Percentiles rank a stretch among this genome's conserved stretches.
phyloP scores from a whole-genome alignment of 2,113 vertebrate species.

The Zeus faber region DNA sequence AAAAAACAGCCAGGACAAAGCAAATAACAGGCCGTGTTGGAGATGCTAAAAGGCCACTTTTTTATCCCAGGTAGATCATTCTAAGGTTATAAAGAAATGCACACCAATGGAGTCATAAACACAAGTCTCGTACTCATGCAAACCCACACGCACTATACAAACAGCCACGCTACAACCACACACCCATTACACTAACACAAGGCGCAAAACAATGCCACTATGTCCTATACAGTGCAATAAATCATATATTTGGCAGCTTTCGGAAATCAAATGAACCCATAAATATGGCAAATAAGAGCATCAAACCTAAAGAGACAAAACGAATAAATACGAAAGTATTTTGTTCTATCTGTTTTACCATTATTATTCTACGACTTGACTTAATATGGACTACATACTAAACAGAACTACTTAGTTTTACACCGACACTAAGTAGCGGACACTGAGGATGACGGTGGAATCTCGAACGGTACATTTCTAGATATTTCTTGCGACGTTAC shows the following conservation, averaged over 20 bases:
- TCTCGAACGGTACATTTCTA: slow-evolving; percentile 28
- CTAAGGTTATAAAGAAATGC: slow-evolving; percentile 37
- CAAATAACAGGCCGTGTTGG: slow-evolving; percentile 56
- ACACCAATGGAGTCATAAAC: slow-evolving; percentile 22
- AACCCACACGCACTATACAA: slow-evolving; percentile 28
- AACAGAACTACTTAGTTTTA: slow-evolving; percentile 36
- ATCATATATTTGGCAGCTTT: slow-evolving; percentile 57
- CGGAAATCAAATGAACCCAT: slow-evolving; percentile 42
- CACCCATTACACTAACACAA: slow-evolving; percentile 23
- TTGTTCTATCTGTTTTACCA: slow-evolving; percentile 13
- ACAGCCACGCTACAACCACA: slow-evolving; percentile 37
- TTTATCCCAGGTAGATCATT: slow-evolving; percentile 60
- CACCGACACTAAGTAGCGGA: slow-evolving; percentile 37
- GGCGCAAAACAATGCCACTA: slow-evolving; percentile 45
- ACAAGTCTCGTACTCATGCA: slow-evolving; percentile 36
- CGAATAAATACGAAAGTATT: not conserved
- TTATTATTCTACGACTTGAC: too few species aligned
- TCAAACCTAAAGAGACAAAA: not conserved
- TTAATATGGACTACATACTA: slow-evolving; percentile 28
- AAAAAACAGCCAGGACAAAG: slow-evolving; percentile 54
- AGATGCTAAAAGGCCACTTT: slow-evolving; percentile 71
- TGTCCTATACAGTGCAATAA: slow-evolving; percentile 50
- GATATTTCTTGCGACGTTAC: slow-evolving; percentile 47
- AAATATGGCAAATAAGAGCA: slow-evolving; percentile 40
- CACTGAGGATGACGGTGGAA: slow-evolving; percentile 29